Conservation (phyloP, 2,888 invertebrate genomes). For the Prionchulus punctatus region DNA sequence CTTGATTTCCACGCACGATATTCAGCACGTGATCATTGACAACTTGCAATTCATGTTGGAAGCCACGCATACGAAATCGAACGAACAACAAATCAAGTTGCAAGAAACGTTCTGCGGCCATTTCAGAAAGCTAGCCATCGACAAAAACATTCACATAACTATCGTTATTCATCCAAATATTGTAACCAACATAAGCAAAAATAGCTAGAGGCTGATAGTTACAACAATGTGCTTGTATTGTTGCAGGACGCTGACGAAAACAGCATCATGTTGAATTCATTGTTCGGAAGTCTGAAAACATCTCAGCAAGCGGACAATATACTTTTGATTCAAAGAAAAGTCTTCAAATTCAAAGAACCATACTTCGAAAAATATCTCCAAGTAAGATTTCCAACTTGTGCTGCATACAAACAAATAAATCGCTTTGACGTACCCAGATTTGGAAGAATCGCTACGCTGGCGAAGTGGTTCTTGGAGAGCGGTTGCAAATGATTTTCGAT, state of each 20-base stretch:
- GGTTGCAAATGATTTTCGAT: background rate
- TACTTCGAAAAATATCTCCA: slow-evolving; percentile 70
- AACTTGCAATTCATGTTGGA: slow-evolving; percentile 85
- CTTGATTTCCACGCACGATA: slow-evolving; percentile 30
- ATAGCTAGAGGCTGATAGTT: background rate
- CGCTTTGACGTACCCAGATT: background rate
- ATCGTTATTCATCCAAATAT: slow-evolving; percentile 94
- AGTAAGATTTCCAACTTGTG: slow-evolving; percentile 35
- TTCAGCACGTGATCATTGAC: slow-evolving; percentile 86
- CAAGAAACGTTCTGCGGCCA: slow-evolving; percentile 72
- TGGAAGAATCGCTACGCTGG: slow-evolving; percentile 12
- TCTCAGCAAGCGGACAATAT: slow-evolving; percentile 95
- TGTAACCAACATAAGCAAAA: slow-evolving; percentile 26
- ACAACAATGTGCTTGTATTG: background rate
- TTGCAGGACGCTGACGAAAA: background rate
- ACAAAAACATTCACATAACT: slow-evolving; percentile 81
- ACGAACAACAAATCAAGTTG: slow-evolving; percentile 43
- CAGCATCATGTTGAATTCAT: slow-evolving; percentile 55
- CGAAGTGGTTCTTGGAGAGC: background rate
- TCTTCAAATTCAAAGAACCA: slow-evolving; percentile 33
- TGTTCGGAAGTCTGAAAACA: slow-evolving; percentile 89
- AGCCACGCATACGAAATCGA: background rate
- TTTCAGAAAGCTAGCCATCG: slow-evolving; percentile 79
- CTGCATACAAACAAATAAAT: background rate
- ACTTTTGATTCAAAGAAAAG: slow-evolving; percentile 72